Evolutionary conservation across 2,113 vertebrate genomes (phyloP), one percentile per base, ranked within the genome.

Genomic region (Guaruba guarouba): DNA sequence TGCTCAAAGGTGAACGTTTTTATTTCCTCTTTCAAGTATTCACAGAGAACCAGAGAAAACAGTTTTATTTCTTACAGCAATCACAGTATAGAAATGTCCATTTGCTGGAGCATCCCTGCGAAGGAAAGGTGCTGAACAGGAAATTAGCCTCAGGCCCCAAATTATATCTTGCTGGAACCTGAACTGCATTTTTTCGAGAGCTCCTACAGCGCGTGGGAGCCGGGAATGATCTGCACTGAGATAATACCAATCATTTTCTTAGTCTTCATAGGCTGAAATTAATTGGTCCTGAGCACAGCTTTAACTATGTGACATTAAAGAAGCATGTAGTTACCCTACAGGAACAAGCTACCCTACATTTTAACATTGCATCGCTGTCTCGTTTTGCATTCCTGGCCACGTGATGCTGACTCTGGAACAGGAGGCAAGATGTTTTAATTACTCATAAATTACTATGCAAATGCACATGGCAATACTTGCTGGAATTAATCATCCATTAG

Each of bases 341-440:
- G 85, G 75, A 85, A 81, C 1, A 44, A 90, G 88, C 41, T 31
- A 28, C 41, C 78, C 61, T 28, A 15, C 57, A 35, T 67, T 67
- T 86, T 39, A 10, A 51, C 17, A 29, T 81, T 81, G 76, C 69
- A 25, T 57, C 86, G 39, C 9, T 33, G 39, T 6, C 84, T 85
- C 2, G 2, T 61, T 89, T 85, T 70, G 11, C 85, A 27, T 41
- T 57, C 67, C 85, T 78, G 82, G 19, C 62, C 59, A 63, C 0
- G 1, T 82, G 75, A 55, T 48, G 41, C 4, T 49, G 68, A 41
- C 70, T 74, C 68, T 82, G 82, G 76, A 80, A 73, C 25, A 59
- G 85, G 61, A 82, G 54, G 57, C 49, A 71, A 79, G 90, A 51
- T 18, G n/a, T 48, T 93, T 94, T 94, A 95, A 93, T 96, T 88